phyloP scores from a whole-genome alignment of 2,888 invertebrate species.

The Actias luna region DNA sequence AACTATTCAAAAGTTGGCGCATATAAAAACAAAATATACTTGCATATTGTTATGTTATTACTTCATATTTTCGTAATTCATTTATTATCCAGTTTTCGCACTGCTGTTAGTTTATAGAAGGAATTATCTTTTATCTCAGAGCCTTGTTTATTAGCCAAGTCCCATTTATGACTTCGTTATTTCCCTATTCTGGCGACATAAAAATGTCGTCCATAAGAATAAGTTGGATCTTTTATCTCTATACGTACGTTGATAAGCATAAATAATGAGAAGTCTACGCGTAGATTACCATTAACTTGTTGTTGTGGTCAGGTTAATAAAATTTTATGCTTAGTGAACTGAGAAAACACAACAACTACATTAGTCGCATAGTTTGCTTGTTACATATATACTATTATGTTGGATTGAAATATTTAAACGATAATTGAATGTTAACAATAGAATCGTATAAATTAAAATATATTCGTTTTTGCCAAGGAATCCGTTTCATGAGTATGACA shows the following conservation, averaged over 20 bases:
- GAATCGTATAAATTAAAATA: too few species aligned
- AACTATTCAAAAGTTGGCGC: background rate
- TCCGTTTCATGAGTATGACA: too few species aligned
- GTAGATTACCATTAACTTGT: constrained; percentile 68
- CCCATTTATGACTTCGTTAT: constrained; percentile 77
- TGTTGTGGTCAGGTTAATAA: constrained; percentile 61
- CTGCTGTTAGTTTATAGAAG: constrained; percentile 54
- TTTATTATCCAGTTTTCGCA: constrained; percentile 45
- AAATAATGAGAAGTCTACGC: constrained; percentile 72
- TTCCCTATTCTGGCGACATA: constrained; percentile 77
- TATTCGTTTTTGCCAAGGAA: too few species aligned
- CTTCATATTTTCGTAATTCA: constrained; percentile 5
- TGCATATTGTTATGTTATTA: background rate
- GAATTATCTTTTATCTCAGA: constrained; percentile 61
- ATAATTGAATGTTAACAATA: too few species aligned
- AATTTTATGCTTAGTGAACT: constrained; percentile 28
- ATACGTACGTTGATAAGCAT: constrained; percentile 70
- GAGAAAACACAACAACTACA: background rate
- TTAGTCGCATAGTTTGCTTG: too few species aligned
- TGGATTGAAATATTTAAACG: too few species aligned
- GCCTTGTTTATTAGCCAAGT: constrained; percentile 75
- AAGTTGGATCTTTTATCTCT: constrained; percentile 67
- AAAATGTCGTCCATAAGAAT: constrained; percentile 75
- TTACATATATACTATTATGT: too few species aligned
- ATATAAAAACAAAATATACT: background rate